Evolutionary conservation across 2,888 invertebrate species (phyloP).

Genomic region (Euzophera pinguis): DNA sequence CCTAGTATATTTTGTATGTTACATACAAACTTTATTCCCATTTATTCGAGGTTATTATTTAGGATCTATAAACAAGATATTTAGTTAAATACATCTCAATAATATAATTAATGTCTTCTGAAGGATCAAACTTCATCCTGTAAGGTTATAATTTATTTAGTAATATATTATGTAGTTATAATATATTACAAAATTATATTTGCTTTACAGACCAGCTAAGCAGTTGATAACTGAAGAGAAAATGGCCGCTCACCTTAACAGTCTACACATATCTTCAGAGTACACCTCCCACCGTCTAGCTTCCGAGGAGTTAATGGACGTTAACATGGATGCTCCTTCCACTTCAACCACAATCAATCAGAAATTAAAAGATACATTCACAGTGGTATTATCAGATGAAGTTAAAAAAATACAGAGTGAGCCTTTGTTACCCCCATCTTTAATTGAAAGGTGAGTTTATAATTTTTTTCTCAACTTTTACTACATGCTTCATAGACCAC

Average conservation of each 20-base stretch:
- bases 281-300: conserved; percentile 52
- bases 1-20: too few relatives aligned
- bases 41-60: too few relatives aligned
- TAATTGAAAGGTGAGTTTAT: conserved; percentile 75
- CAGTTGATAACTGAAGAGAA: conserved; percentile 91
- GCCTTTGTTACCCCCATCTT: conserved; percentile 82
- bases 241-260: conserved; percentile 89
- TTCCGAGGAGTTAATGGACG: conserved; percentile 52
- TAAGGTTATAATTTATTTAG: too few relatives aligned
- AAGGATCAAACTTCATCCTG: too few relatives aligned
- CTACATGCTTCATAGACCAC: too few relatives aligned
- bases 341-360: conserved; percentile 28
- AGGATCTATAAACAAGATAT: too few relatives aligned
- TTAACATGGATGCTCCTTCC: conserved; percentile 42
- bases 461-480: too few relatives aligned
- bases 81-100: too few relatives aligned
- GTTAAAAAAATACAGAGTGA: conserved; percentile 83
- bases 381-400: conserved; percentile 84
- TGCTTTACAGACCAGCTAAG: conserved; percentile 78
- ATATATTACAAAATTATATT: not conserved
- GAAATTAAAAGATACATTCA: conserved; percentile 68
- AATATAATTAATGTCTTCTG: too few relatives aligned
- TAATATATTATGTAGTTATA: too few relatives aligned
- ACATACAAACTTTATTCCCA: too few relatives aligned
- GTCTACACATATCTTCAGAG: conserved; percentile 84